These are phyloP conservation scores for Drosophila limbata DNA, from an alignment of 2,888 invertebrate species.

Conservation along the genomic window DNA sequence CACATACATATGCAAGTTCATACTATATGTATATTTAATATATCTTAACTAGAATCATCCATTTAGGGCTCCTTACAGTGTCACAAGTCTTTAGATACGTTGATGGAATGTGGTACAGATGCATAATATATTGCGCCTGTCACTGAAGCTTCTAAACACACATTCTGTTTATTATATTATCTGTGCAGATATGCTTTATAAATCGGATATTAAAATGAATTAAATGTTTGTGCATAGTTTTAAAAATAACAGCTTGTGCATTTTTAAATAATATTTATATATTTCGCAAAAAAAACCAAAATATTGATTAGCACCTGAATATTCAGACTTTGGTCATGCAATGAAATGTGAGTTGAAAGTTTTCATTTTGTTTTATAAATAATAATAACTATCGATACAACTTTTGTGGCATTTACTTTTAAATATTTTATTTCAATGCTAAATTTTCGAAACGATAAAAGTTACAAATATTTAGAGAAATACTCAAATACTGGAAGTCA, in stretches of 20 bases:
- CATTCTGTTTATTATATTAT: no score
- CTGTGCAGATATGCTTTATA: no score
- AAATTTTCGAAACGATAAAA: no score
- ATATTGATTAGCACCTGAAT: not conserved
- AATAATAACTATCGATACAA: not conserved
- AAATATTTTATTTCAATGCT: no score
- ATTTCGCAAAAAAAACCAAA: no score
- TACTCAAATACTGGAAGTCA: not conserved
- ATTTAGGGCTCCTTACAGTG: slow-evolving; percentile 29
- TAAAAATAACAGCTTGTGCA: not conserved
- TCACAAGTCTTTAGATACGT: slow-evolving; percentile 24
- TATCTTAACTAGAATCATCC: slow-evolving; percentile 32
- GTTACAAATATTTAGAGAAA: no score
- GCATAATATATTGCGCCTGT: not conserved
- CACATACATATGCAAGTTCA: not conserved
- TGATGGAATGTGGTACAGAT: slow-evolving; percentile 10
- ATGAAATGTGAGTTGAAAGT: not conserved
- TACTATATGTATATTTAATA: no score
- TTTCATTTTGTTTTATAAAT: not conserved
- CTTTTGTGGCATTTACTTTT: no score
- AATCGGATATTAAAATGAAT: not conserved
- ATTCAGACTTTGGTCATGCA: not conserved
- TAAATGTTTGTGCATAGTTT: not conserved
- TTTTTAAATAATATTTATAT: no score
- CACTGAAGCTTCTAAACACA: no score